Percentiles rank a stretch among this genome's conserved stretches.
phyloP scores from a whole-genome alignment of 2,888 invertebrate species.

The Tholera decimalis region DNA sequence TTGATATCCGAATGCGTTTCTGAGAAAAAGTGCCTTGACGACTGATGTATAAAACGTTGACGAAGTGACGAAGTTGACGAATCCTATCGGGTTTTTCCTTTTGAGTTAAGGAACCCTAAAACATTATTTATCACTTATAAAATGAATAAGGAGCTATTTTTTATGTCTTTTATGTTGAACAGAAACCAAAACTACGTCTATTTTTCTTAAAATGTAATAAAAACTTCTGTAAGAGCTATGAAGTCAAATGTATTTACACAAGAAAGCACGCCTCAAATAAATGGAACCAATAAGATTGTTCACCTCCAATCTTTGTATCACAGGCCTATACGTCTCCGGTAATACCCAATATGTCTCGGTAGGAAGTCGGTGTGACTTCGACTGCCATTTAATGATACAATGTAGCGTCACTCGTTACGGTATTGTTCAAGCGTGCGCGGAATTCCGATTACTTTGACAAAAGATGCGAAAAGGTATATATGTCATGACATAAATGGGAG shows the following conservation, averaged over 20 bases:
- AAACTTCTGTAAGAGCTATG: background rate
- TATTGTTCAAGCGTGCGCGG: constrained; percentile 58
- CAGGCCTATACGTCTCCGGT: constrained; percentile 54
- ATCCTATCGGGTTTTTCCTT: too few species aligned
- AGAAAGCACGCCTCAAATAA: constrained; percentile 46
- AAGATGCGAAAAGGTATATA: constrained; percentile 44
- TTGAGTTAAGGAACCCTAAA: too few species aligned
- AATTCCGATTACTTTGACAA: constrained; percentile 65
- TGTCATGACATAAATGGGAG: constrained; percentile 11
- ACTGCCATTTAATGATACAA: constrained; percentile 57
- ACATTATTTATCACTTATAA: too few species aligned
- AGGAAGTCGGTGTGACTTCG: constrained; percentile 45
- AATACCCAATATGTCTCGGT: constrained; percentile 59
- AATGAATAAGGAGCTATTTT: too few species aligned
- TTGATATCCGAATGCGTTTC: too few species aligned
- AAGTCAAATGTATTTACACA: constrained; percentile 19
- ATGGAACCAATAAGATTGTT: constrained; percentile 56
- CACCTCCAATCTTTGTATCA: constrained; percentile 63
- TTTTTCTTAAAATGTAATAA: background rate
- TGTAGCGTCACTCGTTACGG: constrained; percentile 55
- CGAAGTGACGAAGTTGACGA: too few species aligned
- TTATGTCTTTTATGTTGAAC: too few species aligned
- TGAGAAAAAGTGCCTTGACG: too few species aligned
- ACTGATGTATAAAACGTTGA: too few species aligned
- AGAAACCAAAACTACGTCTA: background rate